These are phyloP conservation scores for Drosophila lacertosa DNA, from an alignment of 1,140 invertebrate genomes.

Conservation along the genomic window DNA sequence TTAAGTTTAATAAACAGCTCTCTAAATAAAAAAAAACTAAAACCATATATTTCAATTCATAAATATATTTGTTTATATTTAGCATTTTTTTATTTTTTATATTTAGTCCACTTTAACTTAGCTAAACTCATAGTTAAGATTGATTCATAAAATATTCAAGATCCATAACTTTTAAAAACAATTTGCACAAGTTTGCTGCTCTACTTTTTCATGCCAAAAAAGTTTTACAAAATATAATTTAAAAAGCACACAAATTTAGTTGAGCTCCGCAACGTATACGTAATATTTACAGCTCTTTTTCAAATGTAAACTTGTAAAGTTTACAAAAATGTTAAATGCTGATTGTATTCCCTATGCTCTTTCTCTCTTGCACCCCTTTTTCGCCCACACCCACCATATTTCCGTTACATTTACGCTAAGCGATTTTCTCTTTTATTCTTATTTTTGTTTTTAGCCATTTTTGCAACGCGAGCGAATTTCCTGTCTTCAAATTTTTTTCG, in stretches of 20 bases:
- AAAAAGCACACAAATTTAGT: not conserved
- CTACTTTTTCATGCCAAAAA: not conserved
- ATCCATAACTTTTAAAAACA: too few relatives aligned
- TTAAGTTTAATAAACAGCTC: too few relatives aligned
- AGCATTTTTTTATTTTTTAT: too few relatives aligned
- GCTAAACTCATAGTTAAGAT: not conserved
- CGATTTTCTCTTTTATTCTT: slow-evolving; percentile 30
- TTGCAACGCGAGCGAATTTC: slow-evolving; percentile 42
- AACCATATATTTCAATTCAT: not conserved
- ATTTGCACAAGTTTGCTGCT: too few relatives aligned
- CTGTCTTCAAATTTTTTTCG: slow-evolving; percentile 33
- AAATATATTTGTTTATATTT: not conserved
- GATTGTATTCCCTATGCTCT: not conserved
- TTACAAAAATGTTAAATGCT: slow-evolving; percentile 25
- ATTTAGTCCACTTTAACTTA: too few relatives aligned
- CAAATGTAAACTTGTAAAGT: slow-evolving; percentile 1
- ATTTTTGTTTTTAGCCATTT: slow-evolving; percentile 16
- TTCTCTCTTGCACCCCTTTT: not conserved
- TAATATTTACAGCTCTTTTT: slow-evolving; percentile 10
- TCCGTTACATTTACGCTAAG: slow-evolving; percentile 46
- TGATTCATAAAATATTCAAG: not conserved
- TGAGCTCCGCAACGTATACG: slow-evolving; percentile 12
- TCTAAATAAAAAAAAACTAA: too few relatives aligned
- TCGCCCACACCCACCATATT: slow-evolving; percentile 7
- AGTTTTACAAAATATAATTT: not conserved